Evolutionary conservation across 2,113 vertebrate species (phyloP), one percentile per base, ranked within the genome.

Genomic region (Hemiscyllium ocellatum): DNA sequence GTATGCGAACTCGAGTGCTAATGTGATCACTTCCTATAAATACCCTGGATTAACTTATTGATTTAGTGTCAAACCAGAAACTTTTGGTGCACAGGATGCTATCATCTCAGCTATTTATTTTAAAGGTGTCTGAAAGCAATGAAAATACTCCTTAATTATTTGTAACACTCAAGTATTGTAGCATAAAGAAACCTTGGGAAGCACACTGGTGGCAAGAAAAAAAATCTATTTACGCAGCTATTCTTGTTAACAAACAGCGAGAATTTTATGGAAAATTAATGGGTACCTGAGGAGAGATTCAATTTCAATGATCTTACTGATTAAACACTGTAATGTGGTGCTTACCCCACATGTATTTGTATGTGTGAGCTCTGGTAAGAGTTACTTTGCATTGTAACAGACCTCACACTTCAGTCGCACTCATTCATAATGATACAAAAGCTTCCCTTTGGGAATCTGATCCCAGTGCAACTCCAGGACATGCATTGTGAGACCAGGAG

Each of bases 201-300:
- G 15, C 12, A 33, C 26, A 90, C 2, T 3, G 33, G 24, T 52
- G n/a, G 52, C 61, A 13, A 33, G 52, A 24, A 90, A 90, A 33
- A 8, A 26, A 61, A 61, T 90, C 87, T 90, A 13, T 90, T 90
- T 33, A 90, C 61, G 26, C 87, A 56, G 56, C 61, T 90, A 90
- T 33, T 90, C 52, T 15, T 56, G 56, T 33, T 90, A 61, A 33
- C 52, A 61, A 90, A 90, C 50, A 52, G 20, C 15, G 87, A 61
- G 87, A 26, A 90, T 33, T 56, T 90, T 90, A 90, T 90, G 87
- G 87, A 61, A 29, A 90, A 90, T 90, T 90, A 90, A 90, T 56
- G 52, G 52, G 47, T 87, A 87, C 85, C 85, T 3, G 8, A 87
- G 87, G 50, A 90, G 87, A 61, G 33, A 90, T 90, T 90, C 52